Evolutionary conservation across 2,888 invertebrate species (phyloP), one percentile per base, ranked within the genome.

Genomic region (Pristionchus arcanus): DNA sequence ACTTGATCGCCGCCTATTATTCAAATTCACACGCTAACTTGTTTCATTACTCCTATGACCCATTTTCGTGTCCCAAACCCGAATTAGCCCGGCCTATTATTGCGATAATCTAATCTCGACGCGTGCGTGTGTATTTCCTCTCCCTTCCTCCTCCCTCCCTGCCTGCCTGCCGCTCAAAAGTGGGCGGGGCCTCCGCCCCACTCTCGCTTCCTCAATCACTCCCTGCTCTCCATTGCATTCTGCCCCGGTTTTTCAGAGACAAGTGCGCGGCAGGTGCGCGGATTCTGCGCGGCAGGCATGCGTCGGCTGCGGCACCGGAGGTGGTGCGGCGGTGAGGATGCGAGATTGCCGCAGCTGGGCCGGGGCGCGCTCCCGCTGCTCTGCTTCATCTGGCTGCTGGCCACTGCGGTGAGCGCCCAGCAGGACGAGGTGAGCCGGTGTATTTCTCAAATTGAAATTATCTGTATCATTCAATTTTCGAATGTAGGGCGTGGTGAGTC

Each of bases 331-430:
- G 84, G 84, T 85, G 84, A 85, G 21, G 25, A 34, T 37, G 28
- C 21, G 34, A 28, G 34, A 59, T 85, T 87, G 87, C 87, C 87
- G 37, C 49, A 34, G 87, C 68, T 53, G 28, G 49, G 87, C 15
- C n/a, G 87, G 68, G 87, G 87, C 53, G 87, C 87, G 21, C 87
- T 87, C 7, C 87, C 87, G 25, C 66, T 87, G 49, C 49, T 87
- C n/a, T 42, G 55, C 42, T 87, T 87, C 68, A 87, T 87, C 5
- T 34, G 37, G 37, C 34, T 84, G 59, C 81, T 81, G 81, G 42
- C 63, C 3, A 63, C 63, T 4, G 74, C 49, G 21, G 59, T 34
- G 34, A 59, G 84, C 59, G 59, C 59, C 11, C 59, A 49, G 59
- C 9, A 31, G 59, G 59, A 55, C 55, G 84, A 81, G 25, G 49